phyloP scores from a whole-genome alignment of 2,888 invertebrate genomes.

The Digitonthophagus gazella region DNA sequence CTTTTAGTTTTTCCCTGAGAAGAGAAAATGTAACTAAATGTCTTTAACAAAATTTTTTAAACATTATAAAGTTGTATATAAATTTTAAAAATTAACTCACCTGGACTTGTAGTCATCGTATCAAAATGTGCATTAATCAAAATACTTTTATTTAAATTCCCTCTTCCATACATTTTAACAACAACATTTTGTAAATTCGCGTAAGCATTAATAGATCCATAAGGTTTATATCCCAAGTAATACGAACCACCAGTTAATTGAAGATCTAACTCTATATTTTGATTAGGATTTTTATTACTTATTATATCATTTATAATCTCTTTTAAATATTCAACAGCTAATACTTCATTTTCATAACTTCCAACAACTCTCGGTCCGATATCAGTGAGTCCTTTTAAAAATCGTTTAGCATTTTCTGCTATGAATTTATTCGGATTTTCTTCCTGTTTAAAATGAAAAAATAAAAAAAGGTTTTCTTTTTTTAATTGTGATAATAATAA shows the following conservation, averaged over 20 bases:
- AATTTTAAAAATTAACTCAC: slow-evolving; percentile 54
- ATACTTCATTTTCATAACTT: slow-evolving; percentile 77
- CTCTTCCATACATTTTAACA: slow-evolving; percentile 63
- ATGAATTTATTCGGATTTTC: slow-evolving; percentile 58
- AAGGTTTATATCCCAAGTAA: slow-evolving; percentile 67
- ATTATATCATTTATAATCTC: slow-evolving; percentile 56
- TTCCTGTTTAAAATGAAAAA: slow-evolving; percentile 31
- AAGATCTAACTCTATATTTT: slow-evolving; percentile 62
- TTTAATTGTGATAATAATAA: too few species aligned
- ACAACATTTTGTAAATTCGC: slow-evolving; percentile 78
- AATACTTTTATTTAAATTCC: slow-evolving; percentile 54
- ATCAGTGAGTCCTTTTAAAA: slow-evolving; percentile 61
- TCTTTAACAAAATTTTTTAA: too few species aligned
- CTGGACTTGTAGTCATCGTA: slow-evolving; percentile 83
- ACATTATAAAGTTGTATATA: neutral
- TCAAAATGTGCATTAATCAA: slow-evolving; percentile 92
- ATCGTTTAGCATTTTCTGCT: slow-evolving; percentile 65
- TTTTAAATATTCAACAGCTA: slow-evolving; percentile 62
- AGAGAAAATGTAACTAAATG: too few species aligned
- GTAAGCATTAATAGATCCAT: slow-evolving; percentile 81
- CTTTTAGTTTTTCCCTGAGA: too few species aligned
- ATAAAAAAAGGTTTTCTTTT: neutral
- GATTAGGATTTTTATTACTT: slow-evolving; percentile 55
- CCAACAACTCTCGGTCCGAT: slow-evolving; percentile 73
- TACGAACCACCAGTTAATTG: slow-evolving; percentile 72